These are phyloP conservation scores for Macropus fuliginosus DNA, from an alignment of 2,797 vertebrate species.

Conservation along the genomic window DNA sequence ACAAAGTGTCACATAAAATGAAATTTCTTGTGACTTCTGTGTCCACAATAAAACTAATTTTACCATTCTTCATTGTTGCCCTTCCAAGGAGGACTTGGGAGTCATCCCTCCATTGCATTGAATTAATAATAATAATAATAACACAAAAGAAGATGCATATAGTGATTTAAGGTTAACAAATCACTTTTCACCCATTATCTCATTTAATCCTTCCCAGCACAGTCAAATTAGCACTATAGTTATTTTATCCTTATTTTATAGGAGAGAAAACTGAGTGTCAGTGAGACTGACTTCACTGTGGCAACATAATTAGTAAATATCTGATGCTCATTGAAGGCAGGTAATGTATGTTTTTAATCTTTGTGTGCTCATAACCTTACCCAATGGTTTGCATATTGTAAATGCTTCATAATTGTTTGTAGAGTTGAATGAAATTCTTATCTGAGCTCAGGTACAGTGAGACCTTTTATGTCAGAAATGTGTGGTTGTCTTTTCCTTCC, in stretches of 20 bases:
- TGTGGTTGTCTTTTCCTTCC: background rate
- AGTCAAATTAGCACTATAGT: background rate
- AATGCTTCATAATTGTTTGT: background rate
- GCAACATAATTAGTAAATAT: background rate
- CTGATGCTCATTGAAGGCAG: background rate
- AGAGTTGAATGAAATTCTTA: background rate
- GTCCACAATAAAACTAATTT: background rate
- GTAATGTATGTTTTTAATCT: background rate
- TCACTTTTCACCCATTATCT: background rate
- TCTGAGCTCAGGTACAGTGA: background rate
- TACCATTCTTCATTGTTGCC: background rate
- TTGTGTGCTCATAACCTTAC: background rate
- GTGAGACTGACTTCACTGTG: background rate
- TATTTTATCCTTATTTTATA: background rate
- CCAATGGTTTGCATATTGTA: background rate
- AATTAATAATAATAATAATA: background rate
- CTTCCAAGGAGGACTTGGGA: background rate
- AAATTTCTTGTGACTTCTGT: background rate
- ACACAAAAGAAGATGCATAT: background rate
- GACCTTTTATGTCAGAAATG: background rate
- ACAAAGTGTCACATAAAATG: background rate
- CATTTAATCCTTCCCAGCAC: background rate
- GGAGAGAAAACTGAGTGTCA: background rate
- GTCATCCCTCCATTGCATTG: background rate
- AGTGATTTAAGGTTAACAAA: background rate